Conservation (phyloP, 1,140 invertebrate genomes). For the Drosophila setifemur region DNA sequence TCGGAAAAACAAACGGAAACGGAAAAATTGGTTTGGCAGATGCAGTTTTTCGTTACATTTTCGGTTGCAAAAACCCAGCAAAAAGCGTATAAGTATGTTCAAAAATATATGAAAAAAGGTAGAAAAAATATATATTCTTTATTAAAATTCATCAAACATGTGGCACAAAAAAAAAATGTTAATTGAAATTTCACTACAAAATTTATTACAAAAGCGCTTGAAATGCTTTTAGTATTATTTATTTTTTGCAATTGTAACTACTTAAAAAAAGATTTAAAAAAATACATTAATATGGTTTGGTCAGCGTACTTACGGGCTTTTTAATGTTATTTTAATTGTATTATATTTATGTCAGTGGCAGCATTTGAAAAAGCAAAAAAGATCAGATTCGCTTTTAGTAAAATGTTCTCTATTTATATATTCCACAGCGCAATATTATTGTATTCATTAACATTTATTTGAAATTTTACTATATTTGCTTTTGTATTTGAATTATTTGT, state of each 20-base stretch:
- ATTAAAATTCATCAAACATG: slow-evolving; percentile 43
- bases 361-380: slow-evolving; percentile 58
- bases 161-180: slow-evolving; percentile 30
- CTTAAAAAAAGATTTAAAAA: slow-evolving; percentile 6
- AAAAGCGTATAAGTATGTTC: slow-evolving; percentile 54
- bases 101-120: slow-evolving; percentile 52
- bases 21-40: slow-evolving; percentile 54
- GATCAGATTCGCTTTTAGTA: slow-evolving; percentile 36
- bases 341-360: slow-evolving; percentile 41
- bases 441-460: slow-evolving; percentile 6
- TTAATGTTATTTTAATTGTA: slow-evolving; percentile 9
- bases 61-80: slow-evolving; percentile 59
- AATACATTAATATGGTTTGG: not conserved
- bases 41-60: slow-evolving; percentile 57
- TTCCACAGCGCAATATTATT: slow-evolving; percentile 14
- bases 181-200: slow-evolving; percentile 43
- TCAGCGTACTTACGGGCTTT: slow-evolving; percentile 65
- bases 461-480: slow-evolving; percentile 12
- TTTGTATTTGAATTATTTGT: slow-evolving; percentile 31
- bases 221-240: slow-evolving; percentile 16
- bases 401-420: slow-evolving; percentile 2
- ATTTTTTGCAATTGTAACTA: slow-evolving; percentile 22
- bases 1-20: slow-evolving; percentile 47
- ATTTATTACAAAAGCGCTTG: slow-evolving; percentile 30
- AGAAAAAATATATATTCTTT: slow-evolving; percentile 57